These are phyloP conservation scores for Tachyglossus aculeatus DNA, from an alignment of 2,797 vertebrate genomes.

Conservation along the genomic window DNA sequence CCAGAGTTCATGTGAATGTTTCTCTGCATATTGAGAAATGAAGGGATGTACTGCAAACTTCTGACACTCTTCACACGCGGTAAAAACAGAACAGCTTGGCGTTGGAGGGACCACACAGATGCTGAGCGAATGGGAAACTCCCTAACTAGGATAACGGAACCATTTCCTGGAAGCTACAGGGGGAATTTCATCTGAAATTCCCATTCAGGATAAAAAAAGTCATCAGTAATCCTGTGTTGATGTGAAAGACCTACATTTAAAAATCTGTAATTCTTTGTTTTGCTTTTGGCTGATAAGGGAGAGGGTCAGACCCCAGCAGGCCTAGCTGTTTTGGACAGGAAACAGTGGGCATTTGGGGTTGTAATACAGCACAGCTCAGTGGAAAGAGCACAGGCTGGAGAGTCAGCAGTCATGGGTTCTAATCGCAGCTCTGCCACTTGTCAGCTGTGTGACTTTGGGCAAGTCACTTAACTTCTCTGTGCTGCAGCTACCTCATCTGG, in stretches of 20 bases:
- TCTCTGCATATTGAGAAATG: slow-evolving; percentile 11
- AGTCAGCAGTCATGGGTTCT: too few relatives aligned
- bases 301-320: neutral
- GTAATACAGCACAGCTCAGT: too few relatives aligned
- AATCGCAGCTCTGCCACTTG: too few relatives aligned
- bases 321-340: neutral
- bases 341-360: neutral
- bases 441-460: too few relatives aligned
- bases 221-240: neutral
- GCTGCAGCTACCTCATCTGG: too few relatives aligned
- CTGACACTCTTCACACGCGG: neutral
- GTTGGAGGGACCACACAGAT: neutral
- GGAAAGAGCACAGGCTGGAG: too few relatives aligned
- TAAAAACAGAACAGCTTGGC: neutral
- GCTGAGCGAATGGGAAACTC: neutral
- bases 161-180: slow-evolving; percentile 18
- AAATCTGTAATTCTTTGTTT: too few relatives aligned
- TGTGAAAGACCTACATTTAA: too few relatives aligned
- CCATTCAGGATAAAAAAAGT: slow-evolving; percentile 17
- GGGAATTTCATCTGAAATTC: slow-evolving; percentile 32
- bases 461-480: too few relatives aligned
- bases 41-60: neutral
- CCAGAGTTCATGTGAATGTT: neutral
- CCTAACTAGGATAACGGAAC: neutral
- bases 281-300: too few relatives aligned